Evolutionary conservation across 2,797 vertebrate genomes (phyloP), one percentile per base, ranked within the genome.

Genomic region (Notamacropus eugenii): DNA sequence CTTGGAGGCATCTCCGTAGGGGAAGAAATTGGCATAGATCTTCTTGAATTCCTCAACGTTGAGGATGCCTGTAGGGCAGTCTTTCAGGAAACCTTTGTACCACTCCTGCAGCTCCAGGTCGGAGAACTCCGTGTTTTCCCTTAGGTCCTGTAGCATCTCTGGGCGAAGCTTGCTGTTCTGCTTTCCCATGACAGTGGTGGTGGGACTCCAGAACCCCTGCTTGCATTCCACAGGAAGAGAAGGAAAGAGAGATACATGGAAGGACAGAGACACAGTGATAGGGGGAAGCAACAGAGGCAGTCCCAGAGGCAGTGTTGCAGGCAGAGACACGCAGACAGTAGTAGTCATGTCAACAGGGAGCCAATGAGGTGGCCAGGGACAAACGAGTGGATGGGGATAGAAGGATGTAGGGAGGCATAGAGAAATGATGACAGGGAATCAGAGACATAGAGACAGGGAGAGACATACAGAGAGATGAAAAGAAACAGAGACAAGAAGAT

Each of bases 51-150:
- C 99, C 5, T 99, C 99, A 97, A 99, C 98, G 5, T 99, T 98
- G 95, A 99, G 99, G 98, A 99, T 99, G 57, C 99, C 99, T 0
- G 98, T 99, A 94, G 99, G 99, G 97, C 99, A 99, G 97, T 99
- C 99, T 98, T 99, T 99, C 93, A 99, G 98, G 98, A 99, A 99
- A 12, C 99, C 99, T 40, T 99, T 99, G 98, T 99, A 99, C 99
- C 99, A 99, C 55, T 99, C 99, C 97, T 99, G 99, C 54, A 99
- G 98, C 98, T 99, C 99, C 97, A 99, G 98, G 92, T 99, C 99
- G 0, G 99, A 99, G 98, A 99, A 99, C 92, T 99, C 98, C 0
- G 99, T 99, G 98, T 99, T 99, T 97, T 99, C 99, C 54, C 99
- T 98, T 93, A 99, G 98, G 97, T 99, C 99, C 97, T 99, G 99